Evolutionary conservation across 2,113 vertebrate genomes (phyloP).

Genomic region (Turdus rufiventris): DNA sequence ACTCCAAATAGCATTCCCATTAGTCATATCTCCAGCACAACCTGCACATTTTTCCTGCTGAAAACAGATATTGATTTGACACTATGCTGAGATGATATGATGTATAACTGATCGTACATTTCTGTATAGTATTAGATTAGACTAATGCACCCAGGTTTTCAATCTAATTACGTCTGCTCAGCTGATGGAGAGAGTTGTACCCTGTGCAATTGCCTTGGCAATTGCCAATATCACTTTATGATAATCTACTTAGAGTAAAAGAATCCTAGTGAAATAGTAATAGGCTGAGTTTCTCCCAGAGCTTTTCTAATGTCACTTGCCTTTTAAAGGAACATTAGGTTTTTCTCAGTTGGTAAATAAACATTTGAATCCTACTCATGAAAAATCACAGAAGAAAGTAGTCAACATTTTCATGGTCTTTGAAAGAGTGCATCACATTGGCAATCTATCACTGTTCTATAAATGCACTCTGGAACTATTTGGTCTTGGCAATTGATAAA

Average conservation of each 20-base stretch:
- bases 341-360: neutral
- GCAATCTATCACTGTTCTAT: neutral
- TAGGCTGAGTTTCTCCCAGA: neutral
- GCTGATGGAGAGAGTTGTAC: slow-evolving; percentile 17
- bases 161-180: slow-evolving; percentile 37
- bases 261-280: neutral
- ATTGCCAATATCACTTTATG: slow-evolving; percentile 16
- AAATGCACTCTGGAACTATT: neutral
- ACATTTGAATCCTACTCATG: neutral
- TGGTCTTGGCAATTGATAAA: neutral
- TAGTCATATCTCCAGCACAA: slow-evolving; percentile 9
- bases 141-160: slow-evolving; percentile 43
- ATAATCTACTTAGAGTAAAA: slow-evolving; percentile 40
- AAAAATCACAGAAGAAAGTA: neutral
- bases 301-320: neutral
- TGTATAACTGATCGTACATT: slow-evolving; percentile 43
- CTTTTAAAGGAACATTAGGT: neutral
- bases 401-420: neutral
- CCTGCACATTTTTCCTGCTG: neutral
- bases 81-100: slow-evolving; percentile 15
- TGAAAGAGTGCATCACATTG: neutral
- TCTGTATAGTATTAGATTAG: slow-evolving; percentile 45
- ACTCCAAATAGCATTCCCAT: neutral
- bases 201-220: slow-evolving; percentile 4
- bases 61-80: slow-evolving; percentile 60